Percentiles rank a stretch among this genome's conserved stretches.
Conservation (phyloP, 1,140 invertebrate species). For the Ceratina japonica region DNA sequence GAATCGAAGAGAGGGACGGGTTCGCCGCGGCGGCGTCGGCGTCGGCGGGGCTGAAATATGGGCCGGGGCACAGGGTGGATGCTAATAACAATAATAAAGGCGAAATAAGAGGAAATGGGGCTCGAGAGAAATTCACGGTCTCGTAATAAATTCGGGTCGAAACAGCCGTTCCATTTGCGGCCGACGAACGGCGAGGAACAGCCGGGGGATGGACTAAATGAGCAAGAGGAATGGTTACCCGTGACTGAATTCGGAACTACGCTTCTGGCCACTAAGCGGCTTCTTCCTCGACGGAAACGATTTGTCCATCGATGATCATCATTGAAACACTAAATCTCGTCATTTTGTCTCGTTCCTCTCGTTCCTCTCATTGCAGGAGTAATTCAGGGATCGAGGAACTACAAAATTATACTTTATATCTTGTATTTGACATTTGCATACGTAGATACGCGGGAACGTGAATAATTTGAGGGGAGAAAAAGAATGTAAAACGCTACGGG, state of each 20-base stretch:
- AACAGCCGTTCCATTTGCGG: conserved; percentile 62
- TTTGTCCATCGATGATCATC: conserved; percentile 8
- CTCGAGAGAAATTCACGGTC: conserved; percentile 61
- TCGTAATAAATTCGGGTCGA: conserved; percentile 63
- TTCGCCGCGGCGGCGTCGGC: not conserved
- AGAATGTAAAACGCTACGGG: not conserved
- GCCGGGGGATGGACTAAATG: conserved; percentile 16
- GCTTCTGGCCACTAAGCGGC: not conserved
- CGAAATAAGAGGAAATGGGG: conserved; percentile 60
- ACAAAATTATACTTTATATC: too few species aligned
- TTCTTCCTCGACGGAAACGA: conserved; percentile 6
- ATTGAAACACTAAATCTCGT: too few species aligned
- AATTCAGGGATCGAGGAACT: too few species aligned
- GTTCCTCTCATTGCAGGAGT: too few species aligned
- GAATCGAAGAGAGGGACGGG: not conserved
- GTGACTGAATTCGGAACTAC: conserved; percentile 1
- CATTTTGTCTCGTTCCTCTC: too few species aligned
- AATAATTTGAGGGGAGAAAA: too few species aligned
- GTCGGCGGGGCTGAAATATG: conserved; percentile 46
- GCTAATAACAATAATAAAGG: conserved; percentile 65
- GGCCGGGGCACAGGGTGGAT: conserved; percentile 42
- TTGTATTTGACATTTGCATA: too few species aligned
- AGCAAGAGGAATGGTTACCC: not conserved
- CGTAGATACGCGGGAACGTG: too few species aligned
- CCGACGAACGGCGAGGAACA: conserved; percentile 16